A percentile compares a stretch with the other conserved stretches of the same genome.
phyloP scores from a whole-genome alignment of 2,113 vertebrate genomes.

The Cynoglossus semilaevis region DNA sequence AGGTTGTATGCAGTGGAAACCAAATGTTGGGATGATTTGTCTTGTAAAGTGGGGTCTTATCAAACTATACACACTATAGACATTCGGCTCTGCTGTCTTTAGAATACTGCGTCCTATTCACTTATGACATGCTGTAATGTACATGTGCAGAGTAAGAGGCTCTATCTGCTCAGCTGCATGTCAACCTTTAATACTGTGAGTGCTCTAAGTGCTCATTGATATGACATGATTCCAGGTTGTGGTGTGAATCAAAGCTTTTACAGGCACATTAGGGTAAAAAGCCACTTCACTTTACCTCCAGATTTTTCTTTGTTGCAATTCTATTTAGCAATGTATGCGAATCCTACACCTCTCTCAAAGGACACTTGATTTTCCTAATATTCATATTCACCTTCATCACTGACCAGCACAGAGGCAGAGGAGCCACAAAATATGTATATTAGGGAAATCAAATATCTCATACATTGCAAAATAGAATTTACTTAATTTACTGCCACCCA shows the following conservation, averaged over 20 bases:
- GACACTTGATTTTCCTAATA: no score
- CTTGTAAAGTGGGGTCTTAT: slow-evolving; percentile 59
- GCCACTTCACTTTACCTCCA: slow-evolving; percentile 4
- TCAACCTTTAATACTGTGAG: slow-evolving; percentile 59
- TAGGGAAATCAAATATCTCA: no score
- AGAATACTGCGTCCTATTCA: slow-evolving; percentile 57
- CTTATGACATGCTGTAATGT: slow-evolving; percentile 47
- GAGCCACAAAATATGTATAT: no score
- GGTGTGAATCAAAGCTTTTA: slow-evolving; percentile 51
- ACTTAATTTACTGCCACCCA: no score
- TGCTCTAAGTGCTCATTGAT: slow-evolving; percentile 41
- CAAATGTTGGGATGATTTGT: slow-evolving; percentile 66
- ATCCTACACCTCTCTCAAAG: no score
- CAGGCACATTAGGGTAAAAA: slow-evolving; percentile 35
- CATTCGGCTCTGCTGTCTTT: slow-evolving; percentile 63
- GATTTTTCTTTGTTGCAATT: neutral
- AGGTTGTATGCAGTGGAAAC: slow-evolving; percentile 72
- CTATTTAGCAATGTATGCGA: no score
- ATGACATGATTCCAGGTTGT: slow-evolving; percentile 42
- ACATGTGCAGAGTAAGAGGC: slow-evolving; percentile 58
- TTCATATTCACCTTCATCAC: no score
- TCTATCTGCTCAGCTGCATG: slow-evolving; percentile 42
- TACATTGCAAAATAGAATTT: no score
- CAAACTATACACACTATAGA: no score
- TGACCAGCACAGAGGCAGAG: no score